Conservation (phyloP, 2,113 vertebrate genomes). For the Otis tarda region DNA sequence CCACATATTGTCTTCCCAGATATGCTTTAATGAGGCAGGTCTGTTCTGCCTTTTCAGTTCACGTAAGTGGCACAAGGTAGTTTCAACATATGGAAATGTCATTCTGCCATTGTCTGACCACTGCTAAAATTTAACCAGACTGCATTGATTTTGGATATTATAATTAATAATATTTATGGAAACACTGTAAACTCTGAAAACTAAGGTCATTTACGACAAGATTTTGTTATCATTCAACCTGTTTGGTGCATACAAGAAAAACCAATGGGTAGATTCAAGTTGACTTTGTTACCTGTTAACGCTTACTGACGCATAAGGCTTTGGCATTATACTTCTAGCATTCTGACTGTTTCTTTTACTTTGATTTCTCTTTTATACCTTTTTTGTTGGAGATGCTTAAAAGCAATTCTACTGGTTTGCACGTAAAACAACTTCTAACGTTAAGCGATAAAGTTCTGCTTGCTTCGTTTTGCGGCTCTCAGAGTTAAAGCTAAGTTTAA, state of each 20-base stretch:
- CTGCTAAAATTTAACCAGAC: conserved; percentile 37
- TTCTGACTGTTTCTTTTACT: not conserved
- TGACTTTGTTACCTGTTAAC: not conserved
- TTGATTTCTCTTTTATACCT: not conserved
- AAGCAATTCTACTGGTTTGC: not conserved
- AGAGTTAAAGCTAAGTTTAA: not conserved
- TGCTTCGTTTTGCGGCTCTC: not conserved
- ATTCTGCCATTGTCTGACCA: not conserved
- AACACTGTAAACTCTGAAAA: not conserved
- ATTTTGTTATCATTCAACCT: not conserved
- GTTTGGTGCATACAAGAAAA: not conserved
- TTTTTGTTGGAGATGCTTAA: not conserved
- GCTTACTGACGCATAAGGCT: not conserved
- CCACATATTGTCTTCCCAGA: not conserved
- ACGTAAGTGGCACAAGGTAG: not conserved
- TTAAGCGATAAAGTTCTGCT: not conserved
- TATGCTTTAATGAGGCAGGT: conserved; percentile 11
- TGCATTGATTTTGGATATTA: conserved; percentile 1
- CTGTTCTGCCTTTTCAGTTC: conserved; percentile 27
- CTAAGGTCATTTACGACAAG: not conserved
- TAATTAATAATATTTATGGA: not conserved
- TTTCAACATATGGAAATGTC: not conserved
- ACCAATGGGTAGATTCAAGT: not conserved
- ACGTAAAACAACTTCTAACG: not conserved
- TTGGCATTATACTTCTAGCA: not conserved